These are phyloP conservation scores for Lysandra coridon DNA, from an alignment of 2,888 invertebrate genomes.

Conservation along the genomic window DNA sequence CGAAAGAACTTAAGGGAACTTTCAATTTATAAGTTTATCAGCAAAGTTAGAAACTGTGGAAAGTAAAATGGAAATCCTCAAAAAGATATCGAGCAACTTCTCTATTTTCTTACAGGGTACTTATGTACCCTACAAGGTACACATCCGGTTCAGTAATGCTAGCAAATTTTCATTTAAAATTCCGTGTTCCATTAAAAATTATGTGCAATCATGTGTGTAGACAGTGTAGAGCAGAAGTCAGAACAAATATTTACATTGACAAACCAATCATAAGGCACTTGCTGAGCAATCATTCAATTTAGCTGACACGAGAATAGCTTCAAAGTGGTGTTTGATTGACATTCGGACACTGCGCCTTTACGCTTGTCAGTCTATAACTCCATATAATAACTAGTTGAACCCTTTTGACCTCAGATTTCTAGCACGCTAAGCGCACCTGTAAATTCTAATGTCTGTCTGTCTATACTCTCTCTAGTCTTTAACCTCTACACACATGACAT, in stretches of 20 bases:
- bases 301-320: not conserved
- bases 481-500: not conserved
- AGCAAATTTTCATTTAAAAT: no score
- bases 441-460: not conserved
- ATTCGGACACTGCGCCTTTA: not conserved
- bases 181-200: not conserved
- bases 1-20: not conserved
- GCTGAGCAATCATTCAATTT: conserved; percentile 9
- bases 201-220: not conserved
- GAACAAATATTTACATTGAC: conserved; percentile 13
- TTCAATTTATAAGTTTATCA: not conserved
- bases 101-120: not conserved
- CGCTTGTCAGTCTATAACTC: not conserved
- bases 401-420: not conserved
- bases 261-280: conserved; percentile 17
- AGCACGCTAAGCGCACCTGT: not conserved
- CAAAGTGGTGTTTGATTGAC: conserved; percentile 12
- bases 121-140: no score
- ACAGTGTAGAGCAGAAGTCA: not conserved
- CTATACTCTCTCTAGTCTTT: not conserved
- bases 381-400: conserved; percentile 1
- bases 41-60: not conserved
- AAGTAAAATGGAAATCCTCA: not conserved
- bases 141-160: no score
- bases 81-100: not conserved